Base-by-base conservation (phyloP, 53 echinoderm and acorn worm genomes). In the Mesocentrotus franciscanus region DNA sequence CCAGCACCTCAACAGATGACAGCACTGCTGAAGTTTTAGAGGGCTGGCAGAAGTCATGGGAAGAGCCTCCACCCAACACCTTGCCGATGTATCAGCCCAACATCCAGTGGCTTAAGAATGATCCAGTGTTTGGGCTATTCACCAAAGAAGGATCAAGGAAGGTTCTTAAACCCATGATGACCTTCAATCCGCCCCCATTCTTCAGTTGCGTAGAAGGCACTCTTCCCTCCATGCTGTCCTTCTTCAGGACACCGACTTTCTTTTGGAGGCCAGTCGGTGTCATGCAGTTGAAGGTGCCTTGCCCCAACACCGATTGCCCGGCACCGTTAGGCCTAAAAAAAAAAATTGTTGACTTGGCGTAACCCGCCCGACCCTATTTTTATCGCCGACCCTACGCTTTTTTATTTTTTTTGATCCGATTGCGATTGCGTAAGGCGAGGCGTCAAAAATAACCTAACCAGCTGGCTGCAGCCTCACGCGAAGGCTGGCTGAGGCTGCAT, bases 231-330 rank as follows among this genome's bases (percentile, higher is more conserved):
- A 96, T 95, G 96, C 30, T 92, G 5, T 93, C 95, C 0, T 96
- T 96, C 94, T 96, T 96, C 95, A 96, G 94, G 30, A 96, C 95
- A 32, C 95, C 95, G 0, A 93, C 85, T 34, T 95, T 95, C 61
- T 96, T 96, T 29, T 96, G 96, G 96, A 95, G 96, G 74, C 95
- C 96, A 4, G 95, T 95, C 20, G 96, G 96, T 3, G 96, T 96
- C 0, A 81, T 96, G 94, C 58, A 95, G 60, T 14, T 71, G 10
- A 95, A 95, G 94, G 64, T 96, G 3, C 33, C 85, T 62, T 96
- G 96, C 81, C 95, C 96, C 91, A 96, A 96, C 57, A 2, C 94
- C 0, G 59, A 78, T 35, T 96, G 96, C 56, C 90, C 90, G 2
- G 90, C 90, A 5, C 96, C 95, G n/a, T n/a, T n/a, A n/a, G n/a